These are phyloP conservation scores for Hedychridium roseum DNA, from an alignment of 2,888 invertebrate species.

Conservation along the genomic window DNA sequence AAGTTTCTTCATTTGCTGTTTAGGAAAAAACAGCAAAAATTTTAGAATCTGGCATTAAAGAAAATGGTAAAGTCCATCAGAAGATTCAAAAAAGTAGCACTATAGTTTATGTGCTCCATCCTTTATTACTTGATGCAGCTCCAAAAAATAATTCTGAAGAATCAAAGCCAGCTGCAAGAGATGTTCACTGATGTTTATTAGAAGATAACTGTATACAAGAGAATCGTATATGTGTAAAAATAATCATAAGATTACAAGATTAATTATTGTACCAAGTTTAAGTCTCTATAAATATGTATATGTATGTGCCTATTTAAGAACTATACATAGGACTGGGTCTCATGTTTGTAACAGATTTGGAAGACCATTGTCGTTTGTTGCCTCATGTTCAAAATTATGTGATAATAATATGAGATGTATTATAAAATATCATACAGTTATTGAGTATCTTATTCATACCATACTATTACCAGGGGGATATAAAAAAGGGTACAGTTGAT, in stretches of 20 bases:
- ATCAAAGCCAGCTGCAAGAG: neutral
- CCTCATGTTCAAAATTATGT: slow-evolving; percentile 6
- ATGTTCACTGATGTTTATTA: neutral
- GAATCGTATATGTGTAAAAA: neutral
- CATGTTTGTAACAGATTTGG: too few species aligned
- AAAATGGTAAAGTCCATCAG: slow-evolving; percentile 1
- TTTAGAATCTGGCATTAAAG: slow-evolving; percentile 13
- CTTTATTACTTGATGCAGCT: neutral
- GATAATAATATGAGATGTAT: slow-evolving; percentile 9
- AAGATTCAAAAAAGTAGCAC: slow-evolving; percentile 5
- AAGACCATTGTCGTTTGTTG: too few species aligned
- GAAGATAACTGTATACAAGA: neutral
- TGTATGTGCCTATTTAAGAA: neutral
- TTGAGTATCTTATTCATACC: slow-evolving; percentile 16
- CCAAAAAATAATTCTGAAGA: neutral
- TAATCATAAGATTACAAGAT: too few species aligned
- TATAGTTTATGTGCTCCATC: neutral
- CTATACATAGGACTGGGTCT: neutral
- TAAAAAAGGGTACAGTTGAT: slow-evolving; percentile 16
- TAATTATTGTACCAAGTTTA: slow-evolving; percentile 1
- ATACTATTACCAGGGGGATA: too few species aligned
- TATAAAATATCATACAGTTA: slow-evolving; percentile 15
- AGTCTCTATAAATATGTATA: neutral
- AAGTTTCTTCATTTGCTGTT: neutral
- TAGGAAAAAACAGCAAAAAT: slow-evolving; percentile 6